Conservation (phyloP, 1,140 invertebrate genomes). For the Pentalonia nigronervosa region DNA sequence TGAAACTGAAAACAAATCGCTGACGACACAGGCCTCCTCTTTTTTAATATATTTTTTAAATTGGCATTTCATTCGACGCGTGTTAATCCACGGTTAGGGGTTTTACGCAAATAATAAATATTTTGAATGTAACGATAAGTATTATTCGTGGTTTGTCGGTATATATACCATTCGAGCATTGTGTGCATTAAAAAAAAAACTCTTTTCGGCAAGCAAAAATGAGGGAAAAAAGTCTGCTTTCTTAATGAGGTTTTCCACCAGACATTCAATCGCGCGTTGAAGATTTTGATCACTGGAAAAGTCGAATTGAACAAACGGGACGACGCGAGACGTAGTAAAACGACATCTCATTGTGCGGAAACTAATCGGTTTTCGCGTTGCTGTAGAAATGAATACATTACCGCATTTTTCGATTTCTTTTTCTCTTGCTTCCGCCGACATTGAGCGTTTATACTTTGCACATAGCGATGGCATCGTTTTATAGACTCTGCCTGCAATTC, state of each 20-base stretch:
- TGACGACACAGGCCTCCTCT: not conserved
- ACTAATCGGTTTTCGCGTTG: not conserved
- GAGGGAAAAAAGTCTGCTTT: not conserved
- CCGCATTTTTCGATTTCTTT: not conserved
- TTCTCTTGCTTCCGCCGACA: not conserved
- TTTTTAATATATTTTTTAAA: not conserved
- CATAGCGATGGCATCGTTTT: not conserved
- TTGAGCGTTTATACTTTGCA: not conserved
- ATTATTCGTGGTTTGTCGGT: not conserved
- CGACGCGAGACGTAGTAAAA: not conserved
- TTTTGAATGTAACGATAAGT: not conserved
- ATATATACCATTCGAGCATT: not conserved
- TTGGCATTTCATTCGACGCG: not conserved
- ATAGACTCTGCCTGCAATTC: not conserved
- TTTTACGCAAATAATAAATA: not conserved
- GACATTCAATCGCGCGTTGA: not conserved
- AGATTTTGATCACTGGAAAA: conserved; percentile 7
- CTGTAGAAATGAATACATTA: not conserved
- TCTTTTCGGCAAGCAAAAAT: not conserved
- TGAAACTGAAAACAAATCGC: not conserved
- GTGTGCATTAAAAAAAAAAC: not conserved
- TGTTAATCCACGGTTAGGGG: not conserved
- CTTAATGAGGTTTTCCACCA: conserved; percentile 2
- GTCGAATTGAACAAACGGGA: not conserved
- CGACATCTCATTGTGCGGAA: not conserved